phyloP scores from a whole-genome alignment of 2,113 vertebrate species.

The Castor canadensis region DNA sequence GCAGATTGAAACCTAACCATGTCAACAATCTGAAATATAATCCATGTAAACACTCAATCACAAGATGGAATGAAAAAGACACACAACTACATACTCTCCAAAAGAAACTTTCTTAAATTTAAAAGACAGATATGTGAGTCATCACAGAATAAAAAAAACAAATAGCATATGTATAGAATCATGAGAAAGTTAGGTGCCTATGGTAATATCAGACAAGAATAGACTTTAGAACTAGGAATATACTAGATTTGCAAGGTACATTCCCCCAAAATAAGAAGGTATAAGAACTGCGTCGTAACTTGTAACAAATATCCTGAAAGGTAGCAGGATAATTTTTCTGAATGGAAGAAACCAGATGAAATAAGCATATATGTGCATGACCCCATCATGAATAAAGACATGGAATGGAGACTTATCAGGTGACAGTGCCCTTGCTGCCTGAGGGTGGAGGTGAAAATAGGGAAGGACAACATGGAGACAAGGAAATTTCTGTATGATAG shows the following conservation, averaged over 20 bases:
- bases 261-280: background rate
- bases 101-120: background rate
- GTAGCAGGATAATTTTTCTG: no score
- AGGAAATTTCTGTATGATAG: background rate
- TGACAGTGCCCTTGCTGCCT: rapidly evolving
- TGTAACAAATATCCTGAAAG: no score
- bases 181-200: no score
- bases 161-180: no score
- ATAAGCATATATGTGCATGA: no score
- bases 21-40: no score
- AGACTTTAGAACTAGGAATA: background rate
- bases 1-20: background rate
- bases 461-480: background rate
- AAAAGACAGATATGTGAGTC: background rate
- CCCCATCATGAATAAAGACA: no score
- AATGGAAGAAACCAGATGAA: background rate
- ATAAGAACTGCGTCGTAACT: no score
- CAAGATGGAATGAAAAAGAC: background rate
- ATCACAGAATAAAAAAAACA: no score
- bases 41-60: rapidly evolving
- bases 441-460: no score
- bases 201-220: no score
- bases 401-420: no score
- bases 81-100: rapidly evolving
- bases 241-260: background rate